Base-by-base conservation (phyloP, 2,113 vertebrate genomes). In the Seriola quinqueradiata region DNA sequence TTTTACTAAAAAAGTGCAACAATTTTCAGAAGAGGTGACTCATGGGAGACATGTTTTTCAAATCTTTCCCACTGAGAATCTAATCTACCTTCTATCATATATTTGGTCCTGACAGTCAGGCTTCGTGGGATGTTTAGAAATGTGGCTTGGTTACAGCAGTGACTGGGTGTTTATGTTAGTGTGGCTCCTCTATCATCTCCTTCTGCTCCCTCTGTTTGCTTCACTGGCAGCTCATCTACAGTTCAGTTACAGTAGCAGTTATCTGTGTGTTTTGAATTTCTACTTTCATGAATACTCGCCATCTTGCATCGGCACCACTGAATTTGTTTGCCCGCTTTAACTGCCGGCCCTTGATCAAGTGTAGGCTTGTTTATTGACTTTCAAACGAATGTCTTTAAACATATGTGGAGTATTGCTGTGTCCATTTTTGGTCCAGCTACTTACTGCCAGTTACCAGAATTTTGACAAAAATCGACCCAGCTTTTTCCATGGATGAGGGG, bases 311-410 rank as follows among this genome's bases (percentile, higher is more conserved):
- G 32, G 17, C 40, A 59, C 16, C 32, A 70, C 6, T 52, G 13
- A 23, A 57, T 75, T 44, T 74, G 21, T 72, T 60, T 73, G 3
- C 52, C 54, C 52, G 58, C 44, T 58, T 75, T 64, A 28, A 50
- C 8, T 42, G n/a, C 34, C 8, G 23, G 8, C 4, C 11, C 6
- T 46, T 57, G 7, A 67, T 5, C 1, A 67, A 71, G 52, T 57
- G 12, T 12, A 3, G 58, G 32, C 38, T 72, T 76, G 44, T 67
- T 83, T 67, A 70, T 10, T 80, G 80, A 66, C 58, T 77, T 40
- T 57, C 23, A 60, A 59, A 55, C 0, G 0, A 1, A 23, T 57
- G 44, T 61, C 25, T 76, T 52, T 28, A 64, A 57, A 19, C 81
- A 72, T 67, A 65, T 71, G 70, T 57, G 17, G 36, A 44, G 16